Evolutionary conservation across 2,888 invertebrate species (phyloP), one percentile per base, ranked within the genome.

Genomic region (Liodrosophila aerea): DNA sequence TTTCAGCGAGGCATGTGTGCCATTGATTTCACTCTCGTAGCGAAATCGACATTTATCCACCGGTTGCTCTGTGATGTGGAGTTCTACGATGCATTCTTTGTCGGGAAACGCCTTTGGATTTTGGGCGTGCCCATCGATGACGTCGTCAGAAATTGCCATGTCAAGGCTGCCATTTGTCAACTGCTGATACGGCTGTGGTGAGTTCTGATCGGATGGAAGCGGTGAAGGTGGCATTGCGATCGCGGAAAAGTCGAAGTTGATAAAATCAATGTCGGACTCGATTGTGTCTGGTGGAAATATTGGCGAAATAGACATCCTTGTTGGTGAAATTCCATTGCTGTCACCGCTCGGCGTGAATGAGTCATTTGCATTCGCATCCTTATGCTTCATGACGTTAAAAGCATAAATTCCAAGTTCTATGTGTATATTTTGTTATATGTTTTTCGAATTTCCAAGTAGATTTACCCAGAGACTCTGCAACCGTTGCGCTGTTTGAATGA

Each of bases 21-120:
- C 96, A 53, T 94, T 92, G 96, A 96, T 96, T 91, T 96, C 96
- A 31, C 96, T 95, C 87, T 93, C 94, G 86, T 96, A 96, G 1
- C 96, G 92, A 87, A 96, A 96, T 49, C 96, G 91, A 87, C 96
- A 96, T 88, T 94, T 94, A 39, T 95, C 93, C 15, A 93, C 92
- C 0, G 96, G 96, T 75, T 96, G 94, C 70, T 95, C 95, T 0
- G 92, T 82, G 40, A 96, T 93, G 15, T 90, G 89, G 31, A 96
- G 87, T 61, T 89, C 90, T 1, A 94, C 83, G 9, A 73, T 61
- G 58, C 83, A 85, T 44, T 82, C 83, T 18, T 50, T n/a, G n/a
- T n/a, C n/a, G n/a, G n/a, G n/a, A n/a, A n/a, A n/a, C n/a, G 22
- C 22, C 2, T 22, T 4, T 15, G 43, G 44, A 15, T 15, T 4